Evolutionary conservation across 2,797 vertebrate genomes (phyloP), one percentile per base, ranked within the genome.

Genomic region (Esox masquinongy): DNA sequence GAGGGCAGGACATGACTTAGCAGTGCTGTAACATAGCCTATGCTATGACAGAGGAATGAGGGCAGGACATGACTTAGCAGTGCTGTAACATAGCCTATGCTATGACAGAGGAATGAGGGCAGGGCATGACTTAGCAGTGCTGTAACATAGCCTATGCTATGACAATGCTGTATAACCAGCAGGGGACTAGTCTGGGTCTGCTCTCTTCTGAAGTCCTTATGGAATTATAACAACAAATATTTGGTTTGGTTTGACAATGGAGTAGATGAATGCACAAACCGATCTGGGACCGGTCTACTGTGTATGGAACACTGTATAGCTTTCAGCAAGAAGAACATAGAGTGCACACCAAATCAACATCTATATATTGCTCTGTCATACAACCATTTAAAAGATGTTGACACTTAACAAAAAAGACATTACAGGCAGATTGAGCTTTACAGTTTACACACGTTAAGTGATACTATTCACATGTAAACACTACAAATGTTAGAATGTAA

Each of bases 361-460:
- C 72, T 66, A 24, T 50, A 74, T 31, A 74, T 47, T 15, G 39
- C 59, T 50, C 39, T 29, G 47, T 66, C 29, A 74, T 31, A 74
- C 61, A 53, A n/a, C 49, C 64, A 50, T 34, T 74, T 34, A 51
- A 67, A 66, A 31, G 61, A 26, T 66, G 72, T 5, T 47, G 43
- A 11, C 43, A 11, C 43, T 39, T 39, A 47, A 14, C 6, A 1
- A 47, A 47, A 47, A 47, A 47, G 2, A 47, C 12, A 12, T 47
- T 14, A 47, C 43, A 47, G 9, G 43, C 43, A 47, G 12, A 47
- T 1, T 47, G 70, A 17, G 43, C 9, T 12, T 47, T 12, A 47
- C 43, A 12, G 12, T 47, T 11, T 2, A 47, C 12, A 14, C 43
- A 47, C 12, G 43, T 47, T 47, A 47, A 14, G 43, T 12, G 43